These are phyloP conservation scores for Menidia beryllina DNA, from an alignment of 2,113 vertebrate species.

Conservation along the genomic window DNA sequence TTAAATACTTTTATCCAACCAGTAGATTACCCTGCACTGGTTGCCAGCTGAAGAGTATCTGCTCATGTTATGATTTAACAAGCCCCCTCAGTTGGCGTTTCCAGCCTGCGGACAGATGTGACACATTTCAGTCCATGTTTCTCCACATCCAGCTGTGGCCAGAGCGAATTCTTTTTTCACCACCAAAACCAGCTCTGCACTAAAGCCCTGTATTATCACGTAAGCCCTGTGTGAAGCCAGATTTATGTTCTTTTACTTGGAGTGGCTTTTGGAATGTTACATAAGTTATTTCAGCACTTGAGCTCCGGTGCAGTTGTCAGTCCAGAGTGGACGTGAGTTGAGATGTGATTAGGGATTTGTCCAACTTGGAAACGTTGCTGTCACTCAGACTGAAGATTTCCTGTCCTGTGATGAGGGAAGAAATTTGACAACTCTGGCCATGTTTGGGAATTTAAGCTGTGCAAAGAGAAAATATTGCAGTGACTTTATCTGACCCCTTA, in stretches of 20 bases:
- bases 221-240: conserved; percentile 36
- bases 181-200: conserved; percentile 14
- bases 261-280: conserved; percentile 58
- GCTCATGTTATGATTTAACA: conserved; percentile 62
- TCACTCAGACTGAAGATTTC: conserved; percentile 48
- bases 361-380: conserved; percentile 24
- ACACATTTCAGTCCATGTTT: conserved; percentile 58
- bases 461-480: not conserved
- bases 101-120: conserved; percentile 58
- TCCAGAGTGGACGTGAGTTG: conserved; percentile 29
- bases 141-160: conserved; percentile 58
- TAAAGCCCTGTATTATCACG: conserved; percentile 44
- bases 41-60: conserved; percentile 48
- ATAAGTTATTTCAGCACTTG: conserved; percentile 54
- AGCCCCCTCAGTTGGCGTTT: conserved; percentile 19
- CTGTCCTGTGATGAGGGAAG: not conserved
- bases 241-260: conserved; percentile 34
- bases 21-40: conserved; percentile 33
- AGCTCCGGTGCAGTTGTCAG: conserved; percentile 10
- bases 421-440: conserved; percentile 16
- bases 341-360: conserved; percentile 50
- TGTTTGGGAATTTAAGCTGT: conserved; percentile 24
- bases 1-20: conserved; percentile 44
- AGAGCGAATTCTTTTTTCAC: conserved; percentile 43
- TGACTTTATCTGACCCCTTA: not conserved